Conservation (phyloP, 1,140 invertebrate species). For the Drosophila parabipectinata region DNA sequence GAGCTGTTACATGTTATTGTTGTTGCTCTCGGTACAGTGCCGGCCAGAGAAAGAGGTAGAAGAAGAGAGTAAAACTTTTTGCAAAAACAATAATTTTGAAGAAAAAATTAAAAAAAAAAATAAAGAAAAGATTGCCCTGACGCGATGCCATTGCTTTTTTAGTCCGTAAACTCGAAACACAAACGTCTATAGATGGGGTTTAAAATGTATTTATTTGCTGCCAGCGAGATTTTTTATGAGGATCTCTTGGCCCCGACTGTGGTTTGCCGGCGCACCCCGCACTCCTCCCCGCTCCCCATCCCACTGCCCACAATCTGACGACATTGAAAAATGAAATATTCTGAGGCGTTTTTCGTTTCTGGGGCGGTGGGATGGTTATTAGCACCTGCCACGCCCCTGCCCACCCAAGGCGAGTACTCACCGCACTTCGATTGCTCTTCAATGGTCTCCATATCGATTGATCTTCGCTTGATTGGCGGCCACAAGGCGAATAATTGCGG, state of each 20-base stretch:
- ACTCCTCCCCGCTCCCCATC: background rate
- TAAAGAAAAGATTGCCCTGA: conserved; percentile 35
- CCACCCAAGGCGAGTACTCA: conserved; percentile 35
- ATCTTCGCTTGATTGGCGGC: conserved; percentile 6
- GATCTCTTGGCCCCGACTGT: conserved; percentile 57
- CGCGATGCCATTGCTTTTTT: conserved; percentile 58
- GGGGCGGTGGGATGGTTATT: background rate
- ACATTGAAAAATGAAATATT: conserved; percentile 62
- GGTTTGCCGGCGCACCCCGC: conserved; percentile 10
- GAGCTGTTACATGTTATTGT: conserved; percentile 38
- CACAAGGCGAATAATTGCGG: conserved; percentile 18
- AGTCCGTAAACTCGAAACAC: conserved; percentile 23
- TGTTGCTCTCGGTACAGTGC: conserved; percentile 56
- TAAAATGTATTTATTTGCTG: conserved; percentile 53
- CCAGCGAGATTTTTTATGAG: conserved; percentile 72
- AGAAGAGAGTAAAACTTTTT: conserved; percentile 32
- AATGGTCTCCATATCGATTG: conserved; percentile 72
- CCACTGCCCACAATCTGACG: conserved; percentile 5
- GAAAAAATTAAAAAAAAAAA: conserved; percentile 68
- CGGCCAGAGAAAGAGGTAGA: conserved; percentile 8
- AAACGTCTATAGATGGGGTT: conserved; percentile 37
- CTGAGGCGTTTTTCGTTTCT: conserved; percentile 2
- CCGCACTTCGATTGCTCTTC: conserved; percentile 80
- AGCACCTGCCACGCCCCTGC: conserved; percentile 37
- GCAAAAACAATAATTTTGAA: conserved; percentile 48